phyloP scores from a whole-genome alignment of 2,888 invertebrate genomes.

The Anthophora plumipes region DNA sequence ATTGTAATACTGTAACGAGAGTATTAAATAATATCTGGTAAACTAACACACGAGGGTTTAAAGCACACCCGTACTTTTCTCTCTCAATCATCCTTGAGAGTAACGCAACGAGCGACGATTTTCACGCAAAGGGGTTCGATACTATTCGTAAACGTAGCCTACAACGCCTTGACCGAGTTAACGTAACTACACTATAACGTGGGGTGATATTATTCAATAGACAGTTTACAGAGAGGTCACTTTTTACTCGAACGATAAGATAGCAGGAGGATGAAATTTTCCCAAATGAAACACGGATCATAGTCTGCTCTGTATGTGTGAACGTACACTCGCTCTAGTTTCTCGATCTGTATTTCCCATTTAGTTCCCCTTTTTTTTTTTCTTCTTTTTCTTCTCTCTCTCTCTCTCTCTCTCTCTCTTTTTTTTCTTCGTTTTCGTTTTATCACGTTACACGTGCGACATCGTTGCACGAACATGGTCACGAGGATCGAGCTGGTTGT shows the following conservation, averaged over 20 bases:
- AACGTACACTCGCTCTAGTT: too few species aligned
- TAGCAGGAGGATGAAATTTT: not conserved
- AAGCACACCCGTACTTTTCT: not conserved
- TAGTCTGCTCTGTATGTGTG: too few species aligned
- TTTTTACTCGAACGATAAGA: slow-evolving; percentile 32
- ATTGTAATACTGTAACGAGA: too few species aligned
- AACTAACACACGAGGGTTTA: too few species aligned
- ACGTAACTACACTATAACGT: not conserved
- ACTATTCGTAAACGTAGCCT: not conserved
- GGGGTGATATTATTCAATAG: slow-evolving; percentile 40
- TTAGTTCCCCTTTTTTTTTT: not conserved
- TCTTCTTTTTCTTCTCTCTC: not conserved
- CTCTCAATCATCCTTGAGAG: not conserved
- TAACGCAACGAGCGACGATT: not conserved
- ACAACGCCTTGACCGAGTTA: slow-evolving; percentile 41
- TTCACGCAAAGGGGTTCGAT: not conserved
- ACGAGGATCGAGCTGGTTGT: slow-evolving; percentile 18
- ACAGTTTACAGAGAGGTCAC: slow-evolving; percentile 14
- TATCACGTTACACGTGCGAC: not conserved
- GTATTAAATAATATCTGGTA: too few species aligned
- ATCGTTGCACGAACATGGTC: slow-evolving; percentile 3
- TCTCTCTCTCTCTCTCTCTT: not conserved
- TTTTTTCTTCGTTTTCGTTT: not conserved
- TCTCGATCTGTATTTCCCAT: not conserved
- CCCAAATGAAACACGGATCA: not conserved